Percentiles rank a stretch among this genome's conserved stretches.
These are phyloP conservation scores for Danaus melanippus DNA, from an alignment of 1,140 invertebrate genomes.

Conservation along the genomic window DNA sequence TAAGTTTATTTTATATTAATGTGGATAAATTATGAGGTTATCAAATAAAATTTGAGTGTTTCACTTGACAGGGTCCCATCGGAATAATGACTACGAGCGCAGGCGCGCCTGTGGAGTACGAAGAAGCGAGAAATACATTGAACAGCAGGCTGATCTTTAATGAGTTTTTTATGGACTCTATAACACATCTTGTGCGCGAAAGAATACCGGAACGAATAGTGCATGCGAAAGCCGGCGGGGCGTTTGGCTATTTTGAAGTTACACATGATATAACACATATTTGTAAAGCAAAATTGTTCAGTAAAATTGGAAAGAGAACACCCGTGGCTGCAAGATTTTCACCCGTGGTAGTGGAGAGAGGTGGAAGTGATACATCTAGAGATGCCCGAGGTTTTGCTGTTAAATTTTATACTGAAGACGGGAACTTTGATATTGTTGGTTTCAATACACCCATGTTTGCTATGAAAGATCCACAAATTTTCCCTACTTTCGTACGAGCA, in stretches of 20 bases:
- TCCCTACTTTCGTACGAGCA: slow-evolving; percentile 75
- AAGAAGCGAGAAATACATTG: slow-evolving; percentile 67
- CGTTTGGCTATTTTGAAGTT: slow-evolving; percentile 96
- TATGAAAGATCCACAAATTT: slow-evolving; percentile 80
- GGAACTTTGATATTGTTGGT: slow-evolving; percentile 83
- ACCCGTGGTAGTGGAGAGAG: slow-evolving; percentile 89
- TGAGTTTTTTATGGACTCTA: slow-evolving; percentile 87
- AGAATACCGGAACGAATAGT: slow-evolving; percentile 95
- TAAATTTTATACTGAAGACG: slow-evolving; percentile 85
- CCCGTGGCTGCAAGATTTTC: slow-evolving; percentile 82
- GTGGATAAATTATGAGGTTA: background rate
- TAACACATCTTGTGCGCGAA: slow-evolving; percentile 92
- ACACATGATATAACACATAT: slow-evolving; percentile 93
- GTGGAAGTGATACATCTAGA: slow-evolving; percentile 85
- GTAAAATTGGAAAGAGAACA: slow-evolving; percentile 87
- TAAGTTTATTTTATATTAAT: slow-evolving; percentile 52
- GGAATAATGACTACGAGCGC: slow-evolving; percentile 87
- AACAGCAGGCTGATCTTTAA: slow-evolving; percentile 82
- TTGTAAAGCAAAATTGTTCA: slow-evolving; percentile 88
- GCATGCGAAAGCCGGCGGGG: slow-evolving; percentile 95
- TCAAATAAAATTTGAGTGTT: background rate
- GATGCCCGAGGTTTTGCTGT: slow-evolving; percentile 82
- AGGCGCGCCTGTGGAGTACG: slow-evolving; percentile 83
- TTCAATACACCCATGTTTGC: slow-evolving; percentile 85
- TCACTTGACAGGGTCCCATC: slow-evolving; percentile 81